Evolutionary conservation across 2,888 invertebrate genomes (phyloP).

Genomic region (Spodoptera picta): DNA sequence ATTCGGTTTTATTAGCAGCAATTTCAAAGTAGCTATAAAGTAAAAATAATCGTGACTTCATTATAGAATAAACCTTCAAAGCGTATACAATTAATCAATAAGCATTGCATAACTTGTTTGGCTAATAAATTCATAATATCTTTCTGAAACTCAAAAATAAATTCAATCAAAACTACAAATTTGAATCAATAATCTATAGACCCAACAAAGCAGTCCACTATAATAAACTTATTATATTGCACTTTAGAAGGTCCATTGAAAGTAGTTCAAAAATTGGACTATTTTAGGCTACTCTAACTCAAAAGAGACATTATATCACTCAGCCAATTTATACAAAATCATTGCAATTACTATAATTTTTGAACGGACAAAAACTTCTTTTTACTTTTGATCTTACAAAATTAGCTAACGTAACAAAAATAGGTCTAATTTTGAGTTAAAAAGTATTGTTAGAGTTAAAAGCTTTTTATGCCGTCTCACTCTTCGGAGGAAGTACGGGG

Average conservation of each 20-base stretch:
- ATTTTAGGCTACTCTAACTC: background rate
- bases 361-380: slow-evolving; percentile 23
- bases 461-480: slow-evolving; percentile 71
- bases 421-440: slow-evolving; percentile 68
- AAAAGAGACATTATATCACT: slow-evolving; percentile 9
- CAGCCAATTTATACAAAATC: slow-evolving; percentile 39
- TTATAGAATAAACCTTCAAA: too few species aligned
- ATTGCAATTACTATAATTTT: slow-evolving; percentile 37
- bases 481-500: slow-evolving; percentile 65
- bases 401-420: slow-evolving; percentile 64
- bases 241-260: background rate
- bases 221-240: slow-evolving; percentile 5
- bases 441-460: slow-evolving; percentile 67
- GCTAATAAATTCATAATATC: too few species aligned
- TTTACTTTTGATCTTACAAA: slow-evolving; percentile 51
- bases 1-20: too few species aligned
- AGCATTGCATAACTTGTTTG: too few species aligned
- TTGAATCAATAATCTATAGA: too few species aligned
- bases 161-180: too few species aligned
- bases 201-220: too few species aligned
- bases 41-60: too few species aligned
- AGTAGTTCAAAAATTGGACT: background rate
- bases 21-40: too few species aligned
- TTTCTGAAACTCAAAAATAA: too few species aligned
- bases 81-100: too few species aligned